Base-by-base conservation (phyloP, 2,797 vertebrate genomes). In the Poecile montanus region DNA sequence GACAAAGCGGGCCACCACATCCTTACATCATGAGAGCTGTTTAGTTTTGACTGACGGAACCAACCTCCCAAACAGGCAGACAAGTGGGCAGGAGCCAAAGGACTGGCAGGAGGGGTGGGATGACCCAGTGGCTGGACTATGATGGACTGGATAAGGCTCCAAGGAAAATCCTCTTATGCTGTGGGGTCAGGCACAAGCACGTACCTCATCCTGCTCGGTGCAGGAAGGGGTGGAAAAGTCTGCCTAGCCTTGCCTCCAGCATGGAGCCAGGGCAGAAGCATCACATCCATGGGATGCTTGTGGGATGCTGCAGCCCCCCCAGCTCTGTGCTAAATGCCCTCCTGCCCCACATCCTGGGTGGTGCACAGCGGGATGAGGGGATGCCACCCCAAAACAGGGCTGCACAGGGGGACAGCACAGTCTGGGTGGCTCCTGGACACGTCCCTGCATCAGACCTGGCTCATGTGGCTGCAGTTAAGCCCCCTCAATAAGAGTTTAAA, bases 401-500 rank as follows among this genome's bases (percentile, higher is more conserved):
- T 20, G 32, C 42, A 0, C 2, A 12, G 79, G 15, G 71, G 54
- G 20, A n/a, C 18, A 63, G 26, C 0, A 0, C 10, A 48, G 48
- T 11, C 29, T 14, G 27, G 23, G 56, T 34, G 29, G 57, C 53
- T 77, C 16, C 71, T 74, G 63, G 47, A 23, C 38, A 22, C 0
- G 0, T 45, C 30, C 27, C 45, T 77, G 25, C 61, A 42, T 44
- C 81, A 68, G 58, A 38, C 20, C 67, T 61, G 84, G 34, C 63
- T 82, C 6, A 0, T 44, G 58, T 57, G 50, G 65, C 81, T 83
- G 88, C 75, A 62, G 89, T 68, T 29, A 77, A 91, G 30, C 92
- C 88, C 71, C 51, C 48, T 83, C 42, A 30, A 48, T 91, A 80
- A 77, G 91, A 83, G 72, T 85, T 82, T 85, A 91, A 95, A 94